A percentile compares a stretch with the other conserved stretches of the same genome.
Conservation (phyloP, 1,140 invertebrate species). For the Paracyclopina nana region DNA sequence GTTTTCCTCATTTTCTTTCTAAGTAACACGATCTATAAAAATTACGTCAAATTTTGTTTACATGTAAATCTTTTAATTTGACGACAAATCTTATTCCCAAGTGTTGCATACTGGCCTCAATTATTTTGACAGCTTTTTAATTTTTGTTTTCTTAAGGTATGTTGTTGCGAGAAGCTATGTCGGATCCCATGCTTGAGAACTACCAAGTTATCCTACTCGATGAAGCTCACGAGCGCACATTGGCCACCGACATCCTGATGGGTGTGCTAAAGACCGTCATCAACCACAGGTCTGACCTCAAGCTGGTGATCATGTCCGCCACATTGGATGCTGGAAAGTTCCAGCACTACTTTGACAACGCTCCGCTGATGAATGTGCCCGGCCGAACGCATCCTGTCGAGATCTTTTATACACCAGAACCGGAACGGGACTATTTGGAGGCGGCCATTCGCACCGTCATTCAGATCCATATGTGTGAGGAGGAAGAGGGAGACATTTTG, state of each 20-base stretch:
- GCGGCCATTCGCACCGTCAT: slow-evolving; percentile 95
- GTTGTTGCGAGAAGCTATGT: slow-evolving; percentile 96
- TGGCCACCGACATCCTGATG: slow-evolving; percentile 98
- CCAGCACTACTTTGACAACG: slow-evolving; percentile 91
- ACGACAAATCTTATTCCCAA: no score
- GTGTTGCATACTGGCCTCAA: no score
- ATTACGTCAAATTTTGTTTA: no score
- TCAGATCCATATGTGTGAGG: slow-evolving; percentile 98
- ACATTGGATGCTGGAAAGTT: slow-evolving; percentile 99
- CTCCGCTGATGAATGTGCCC: slow-evolving; percentile 94
- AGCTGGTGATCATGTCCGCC: slow-evolving; percentile 97
- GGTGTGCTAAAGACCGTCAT: slow-evolving; percentile 94
- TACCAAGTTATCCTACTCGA: slow-evolving; percentile 93
- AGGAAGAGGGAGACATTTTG: slow-evolving; percentile 75
- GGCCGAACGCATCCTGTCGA: slow-evolving; percentile 89
- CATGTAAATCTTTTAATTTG: no score
- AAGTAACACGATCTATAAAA: no score
- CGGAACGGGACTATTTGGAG: slow-evolving; percentile 93
- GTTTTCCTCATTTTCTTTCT: no score
- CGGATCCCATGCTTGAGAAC: slow-evolving; percentile 85
- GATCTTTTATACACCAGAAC: slow-evolving; percentile 98
- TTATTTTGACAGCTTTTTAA: no score
- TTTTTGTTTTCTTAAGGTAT: no score
- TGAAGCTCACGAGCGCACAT: slow-evolving; percentile 94
- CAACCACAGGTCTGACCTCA: slow-evolving; percentile 76